Conservation (phyloP, 1,140 invertebrate species). For the Ephestia elutella region DNA sequence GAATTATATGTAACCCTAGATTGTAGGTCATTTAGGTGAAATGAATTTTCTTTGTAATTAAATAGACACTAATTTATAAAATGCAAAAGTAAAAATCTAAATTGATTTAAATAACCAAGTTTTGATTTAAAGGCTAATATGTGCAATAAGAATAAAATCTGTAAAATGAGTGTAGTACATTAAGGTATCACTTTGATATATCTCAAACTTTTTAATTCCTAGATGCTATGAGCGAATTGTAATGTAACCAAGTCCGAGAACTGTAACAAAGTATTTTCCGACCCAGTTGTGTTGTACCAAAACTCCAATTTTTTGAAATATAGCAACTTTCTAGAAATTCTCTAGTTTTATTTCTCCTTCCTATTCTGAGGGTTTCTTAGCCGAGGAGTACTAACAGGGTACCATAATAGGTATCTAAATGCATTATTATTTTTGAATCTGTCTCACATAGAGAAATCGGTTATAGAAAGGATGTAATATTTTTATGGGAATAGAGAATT, state of each 20-base stretch:
- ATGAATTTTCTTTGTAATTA: neutral
- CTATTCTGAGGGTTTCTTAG: neutral
- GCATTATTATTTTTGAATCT: too few relatives aligned
- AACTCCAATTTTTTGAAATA: constrained; percentile 46
- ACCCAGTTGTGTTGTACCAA: constrained; percentile 41
- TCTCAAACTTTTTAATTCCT: neutral
- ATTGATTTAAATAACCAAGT: neutral
- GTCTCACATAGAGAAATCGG: too few relatives aligned
- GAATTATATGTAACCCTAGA: constrained; percentile 50
- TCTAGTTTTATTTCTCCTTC: constrained; percentile 28
- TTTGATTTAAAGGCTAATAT: constrained; percentile 1
- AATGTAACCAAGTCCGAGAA: neutral
- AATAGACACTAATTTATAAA: neutral
- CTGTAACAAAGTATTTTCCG: constrained; percentile 55
- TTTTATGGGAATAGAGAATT: neutral
- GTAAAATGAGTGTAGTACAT: neutral
- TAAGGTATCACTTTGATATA: neutral
- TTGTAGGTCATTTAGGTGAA: constrained; percentile 5
- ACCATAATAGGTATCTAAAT: too few relatives aligned
- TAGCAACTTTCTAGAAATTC: constrained; percentile 46
- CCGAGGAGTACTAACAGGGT: neutral
- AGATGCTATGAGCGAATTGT: neutral
- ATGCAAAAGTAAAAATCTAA: neutral
- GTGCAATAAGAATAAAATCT: neutral
- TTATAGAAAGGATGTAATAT: too few relatives aligned